Base-by-base conservation (phyloP, 2,113 vertebrate genomes). In the Corythornis vintsioides region DNA sequence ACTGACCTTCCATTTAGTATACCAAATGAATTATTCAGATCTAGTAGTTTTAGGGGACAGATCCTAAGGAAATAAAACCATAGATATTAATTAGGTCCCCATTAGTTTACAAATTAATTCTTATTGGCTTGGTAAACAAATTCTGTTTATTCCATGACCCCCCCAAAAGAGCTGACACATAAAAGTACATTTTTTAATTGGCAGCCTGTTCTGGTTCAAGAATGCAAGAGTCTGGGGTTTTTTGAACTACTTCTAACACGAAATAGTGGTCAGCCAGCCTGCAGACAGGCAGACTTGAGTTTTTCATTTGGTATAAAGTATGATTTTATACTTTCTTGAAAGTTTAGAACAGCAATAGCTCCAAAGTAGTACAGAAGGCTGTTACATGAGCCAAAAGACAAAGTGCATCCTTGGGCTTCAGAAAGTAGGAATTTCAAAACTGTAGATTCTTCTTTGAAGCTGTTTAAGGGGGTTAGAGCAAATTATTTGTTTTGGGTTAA, bases 331-430 rank as follows among this genome's bases (percentile, higher is more conserved):
- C 40, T 86, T 70, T 73, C 92, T 25, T 76, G 76, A 75, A 52
- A 63, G 47, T 66, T 86, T 61, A 74, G 50, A 66, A 70, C 72
- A 67, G 66, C 19, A 11, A 35, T 52, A 67, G 59, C 87, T 86
- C 77, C 71, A 69, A 56, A 80, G 85, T 24, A 83, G 53, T 48
- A 72, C 71, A 78, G 38, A 72, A 47, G n/a, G 50, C 53, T 59
- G 74, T 73, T 69, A 47, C 45, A 56, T 74, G 38, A 73, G 56
- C 74, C 75, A 75, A 89, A 92, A 87, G 50, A 75, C 42, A 67
- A 76, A 91, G 87, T 93, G 77, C 61, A 83, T 75, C 83, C n/a
- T 83, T 91, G 64, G 80, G 83, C 66, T 93, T 72, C 48, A 92
- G 55, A 61, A 82, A 86, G 70, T 35, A 61, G 55, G 50, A 86